Evolutionary conservation across 2,113 vertebrate genomes (phyloP), one percentile per base, ranked within the genome.

Genomic region (Piaya cayana): DNA sequence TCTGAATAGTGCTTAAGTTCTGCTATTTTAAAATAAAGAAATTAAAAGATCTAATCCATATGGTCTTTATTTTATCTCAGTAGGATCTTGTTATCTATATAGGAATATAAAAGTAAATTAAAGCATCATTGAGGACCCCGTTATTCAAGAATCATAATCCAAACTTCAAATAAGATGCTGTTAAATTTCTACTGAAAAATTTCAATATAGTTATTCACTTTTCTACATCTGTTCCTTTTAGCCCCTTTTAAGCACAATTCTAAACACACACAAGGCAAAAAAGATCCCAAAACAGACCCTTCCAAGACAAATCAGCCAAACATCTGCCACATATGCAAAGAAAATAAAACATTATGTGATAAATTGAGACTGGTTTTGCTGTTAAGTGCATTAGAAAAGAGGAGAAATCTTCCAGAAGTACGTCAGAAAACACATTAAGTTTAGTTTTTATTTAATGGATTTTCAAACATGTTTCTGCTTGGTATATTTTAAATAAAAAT

Each of bases 101-200:
- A 36, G 70, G 85, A 80, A 88, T 81, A 56, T 8, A 52, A 39
- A 84, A 85, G 86, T 36, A 91, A 84, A 92, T 91, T 69, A 96
- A 76, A 82, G 11, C 16, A 37, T 70, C 23, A 68, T 32, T 86
- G 79, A 88, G 93, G 90, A 80, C 55, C 29, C 85, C 67, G 65
- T 93, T 94, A 92, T 81, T 86, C 86, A 93, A 81, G 78, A 94
- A 92, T 64, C 80, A 50, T 56, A 85, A 94, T 75, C 39, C 68
- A 86, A 90, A 43, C 15, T 59, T 79, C 71, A 93, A 72, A 42
- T 76, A 63, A 83, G 47, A 78, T 53, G 39, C 11, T 52, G 64
- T 92, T 93, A 17, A 56, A 88, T n/a, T 23, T 47, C 37, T 77
- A 59, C 15, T 77, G 78, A 91, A 69, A 69, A 88, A 86, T 74